phyloP scores from a whole-genome alignment of 2,888 invertebrate genomes.

The Pollenia amentaria region DNA sequence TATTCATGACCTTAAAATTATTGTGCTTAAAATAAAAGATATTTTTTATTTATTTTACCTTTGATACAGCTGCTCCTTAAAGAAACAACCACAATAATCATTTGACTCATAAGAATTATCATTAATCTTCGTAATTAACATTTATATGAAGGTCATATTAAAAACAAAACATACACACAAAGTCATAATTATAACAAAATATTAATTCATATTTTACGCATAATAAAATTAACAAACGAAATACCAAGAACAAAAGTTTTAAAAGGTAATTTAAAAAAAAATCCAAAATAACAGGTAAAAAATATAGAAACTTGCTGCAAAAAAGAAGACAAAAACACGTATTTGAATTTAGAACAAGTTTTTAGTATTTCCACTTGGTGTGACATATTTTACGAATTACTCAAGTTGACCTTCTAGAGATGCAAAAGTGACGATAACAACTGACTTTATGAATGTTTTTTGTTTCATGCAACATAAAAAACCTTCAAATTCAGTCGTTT shows the following conservation, averaged over 20 bases:
- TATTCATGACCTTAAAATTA: too few species aligned
- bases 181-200: slow-evolving; percentile 20
- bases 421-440: slow-evolving; percentile 49
- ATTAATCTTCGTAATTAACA: slow-evolving; percentile 36
- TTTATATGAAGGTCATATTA: slow-evolving; percentile 54
- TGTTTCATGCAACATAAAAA: slow-evolving; percentile 19
- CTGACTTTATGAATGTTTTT: slow-evolving; percentile 37
- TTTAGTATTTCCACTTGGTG: neutral
- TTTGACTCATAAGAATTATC: neutral
- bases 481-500: slow-evolving; percentile 14
- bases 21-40: too few species aligned
- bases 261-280: slow-evolving; percentile 23
- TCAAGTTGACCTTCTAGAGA: slow-evolving; percentile 69
- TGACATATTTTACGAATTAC: slow-evolving; percentile 16
- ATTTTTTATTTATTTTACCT: too few species aligned
- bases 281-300: slow-evolving; percentile 51
- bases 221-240: slow-evolving; percentile 59
- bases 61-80: neutral
- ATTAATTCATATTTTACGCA: slow-evolving; percentile 78
- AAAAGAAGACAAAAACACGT: neutral
- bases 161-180: neutral
- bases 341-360: slow-evolving; percentile 25
- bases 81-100: slow-evolving; percentile 14
- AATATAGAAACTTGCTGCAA: slow-evolving; percentile 30
- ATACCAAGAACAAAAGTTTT: neutral